Conservation (phyloP, 2,888 invertebrate species). For the Clunio marinus region DNA sequence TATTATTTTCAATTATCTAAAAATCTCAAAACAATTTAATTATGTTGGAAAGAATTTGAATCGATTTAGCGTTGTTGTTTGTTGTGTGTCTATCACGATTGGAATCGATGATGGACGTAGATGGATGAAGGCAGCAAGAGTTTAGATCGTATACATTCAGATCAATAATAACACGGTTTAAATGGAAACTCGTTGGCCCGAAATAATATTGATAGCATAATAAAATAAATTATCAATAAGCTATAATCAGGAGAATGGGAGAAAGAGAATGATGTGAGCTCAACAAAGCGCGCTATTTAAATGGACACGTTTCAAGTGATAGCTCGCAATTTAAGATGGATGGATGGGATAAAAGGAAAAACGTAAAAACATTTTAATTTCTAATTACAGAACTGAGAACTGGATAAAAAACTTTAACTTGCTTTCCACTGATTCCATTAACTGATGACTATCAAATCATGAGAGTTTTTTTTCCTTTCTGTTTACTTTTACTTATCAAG, state of each 20-base stretch:
- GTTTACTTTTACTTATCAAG: no score
- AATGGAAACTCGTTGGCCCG: not conserved
- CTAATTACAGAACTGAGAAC: no score
- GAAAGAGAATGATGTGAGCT: not conserved
- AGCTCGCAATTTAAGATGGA: not conserved
- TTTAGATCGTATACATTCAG: not conserved
- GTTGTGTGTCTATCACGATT: not conserved
- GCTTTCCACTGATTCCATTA: not conserved
- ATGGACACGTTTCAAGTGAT: not conserved
- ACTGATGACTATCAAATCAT: not conserved
- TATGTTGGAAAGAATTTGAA: not conserved
- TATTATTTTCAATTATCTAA: slow-evolving; percentile 35
- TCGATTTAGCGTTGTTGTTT: not conserved
- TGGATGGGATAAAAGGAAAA: not conserved
- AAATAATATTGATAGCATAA: not conserved
- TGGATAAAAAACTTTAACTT: no score
- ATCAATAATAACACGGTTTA: not conserved
- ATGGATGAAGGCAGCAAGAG: not conserved
- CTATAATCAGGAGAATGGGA: not conserved
- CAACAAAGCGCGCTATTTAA: not conserved
- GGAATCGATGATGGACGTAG: not conserved
- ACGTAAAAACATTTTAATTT: not conserved
- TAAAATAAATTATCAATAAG: not conserved
- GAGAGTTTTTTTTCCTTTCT: not conserved
- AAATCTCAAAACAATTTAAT: slow-evolving; percentile 35